phyloP scores from a whole-genome alignment of 2,113 vertebrate species.

The Acrocephalus kingi region DNA sequence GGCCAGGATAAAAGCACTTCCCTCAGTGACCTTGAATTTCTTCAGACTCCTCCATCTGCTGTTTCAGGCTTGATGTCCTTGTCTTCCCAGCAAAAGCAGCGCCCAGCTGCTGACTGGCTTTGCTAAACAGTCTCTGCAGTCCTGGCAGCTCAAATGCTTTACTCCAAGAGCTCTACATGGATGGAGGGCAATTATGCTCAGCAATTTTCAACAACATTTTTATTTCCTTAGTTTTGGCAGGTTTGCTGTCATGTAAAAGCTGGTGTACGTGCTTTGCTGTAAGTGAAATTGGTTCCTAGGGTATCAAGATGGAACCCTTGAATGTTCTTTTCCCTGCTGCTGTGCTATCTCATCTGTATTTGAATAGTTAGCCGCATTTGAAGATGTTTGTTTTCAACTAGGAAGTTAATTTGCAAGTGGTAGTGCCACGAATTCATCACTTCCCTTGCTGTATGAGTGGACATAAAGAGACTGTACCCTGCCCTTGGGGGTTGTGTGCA shows the following conservation, averaged over 20 bases:
- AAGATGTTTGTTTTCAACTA: background rate
- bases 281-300: background rate
- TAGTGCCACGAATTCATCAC: background rate
- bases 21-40: conserved; percentile 12
- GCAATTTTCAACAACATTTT: background rate
- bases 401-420: conserved; percentile 16
- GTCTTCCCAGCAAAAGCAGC: background rate
- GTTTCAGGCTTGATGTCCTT: background rate
- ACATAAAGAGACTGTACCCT: background rate
- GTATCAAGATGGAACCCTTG: background rate
- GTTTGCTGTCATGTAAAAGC: background rate
- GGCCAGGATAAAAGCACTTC: background rate
- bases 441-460: background rate
- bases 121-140: background rate
- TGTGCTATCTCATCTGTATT: background rate
- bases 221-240: background rate
- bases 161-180: background rate
- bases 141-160: background rate
- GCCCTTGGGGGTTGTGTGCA: background rate
- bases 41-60: background rate
- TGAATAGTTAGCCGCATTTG: background rate
- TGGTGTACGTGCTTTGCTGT: background rate
- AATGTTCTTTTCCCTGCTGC: background rate
- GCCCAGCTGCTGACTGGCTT: background rate
- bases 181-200: background rate